These are phyloP conservation scores for Chloropsis cyanopogon DNA, from an alignment of 2,113 vertebrate species.

Conservation along the genomic window DNA sequence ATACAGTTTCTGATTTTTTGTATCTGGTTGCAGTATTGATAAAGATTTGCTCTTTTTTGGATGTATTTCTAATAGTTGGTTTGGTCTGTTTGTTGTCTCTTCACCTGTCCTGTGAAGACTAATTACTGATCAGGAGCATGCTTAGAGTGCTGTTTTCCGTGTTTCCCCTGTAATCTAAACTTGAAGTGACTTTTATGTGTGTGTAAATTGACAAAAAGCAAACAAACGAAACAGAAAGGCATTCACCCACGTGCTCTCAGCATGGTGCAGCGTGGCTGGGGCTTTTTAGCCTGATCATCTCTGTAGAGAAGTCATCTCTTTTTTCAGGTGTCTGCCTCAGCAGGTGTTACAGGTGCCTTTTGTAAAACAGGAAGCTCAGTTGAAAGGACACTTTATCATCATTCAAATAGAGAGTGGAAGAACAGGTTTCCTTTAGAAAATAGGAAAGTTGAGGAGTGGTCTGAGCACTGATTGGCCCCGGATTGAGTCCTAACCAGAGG, in stretches of 20 bases:
- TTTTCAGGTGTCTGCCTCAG: neutral
- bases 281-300: neutral
- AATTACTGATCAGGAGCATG: neutral
- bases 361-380: neutral
- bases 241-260: fast-evolving
- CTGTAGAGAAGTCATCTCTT: neutral
- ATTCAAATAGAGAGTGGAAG: neutral
- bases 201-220: neutral
- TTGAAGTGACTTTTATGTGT: neutral
- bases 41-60: neutral
- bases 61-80: neutral
- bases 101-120: neutral
- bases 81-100: neutral
- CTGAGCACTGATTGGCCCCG: neutral
- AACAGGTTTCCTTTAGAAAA: neutral
- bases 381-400: neutral
- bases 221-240: neutral
- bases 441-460: neutral
- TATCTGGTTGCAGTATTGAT: neutral
- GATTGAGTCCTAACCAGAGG: neutral
- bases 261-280: neutral
- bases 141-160: neutral
- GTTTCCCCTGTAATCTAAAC: neutral
- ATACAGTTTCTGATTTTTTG: neutral
- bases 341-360: neutral